phyloP scores from a whole-genome alignment of 2,797 vertebrate genomes.

The Tragopan temminckii region DNA sequence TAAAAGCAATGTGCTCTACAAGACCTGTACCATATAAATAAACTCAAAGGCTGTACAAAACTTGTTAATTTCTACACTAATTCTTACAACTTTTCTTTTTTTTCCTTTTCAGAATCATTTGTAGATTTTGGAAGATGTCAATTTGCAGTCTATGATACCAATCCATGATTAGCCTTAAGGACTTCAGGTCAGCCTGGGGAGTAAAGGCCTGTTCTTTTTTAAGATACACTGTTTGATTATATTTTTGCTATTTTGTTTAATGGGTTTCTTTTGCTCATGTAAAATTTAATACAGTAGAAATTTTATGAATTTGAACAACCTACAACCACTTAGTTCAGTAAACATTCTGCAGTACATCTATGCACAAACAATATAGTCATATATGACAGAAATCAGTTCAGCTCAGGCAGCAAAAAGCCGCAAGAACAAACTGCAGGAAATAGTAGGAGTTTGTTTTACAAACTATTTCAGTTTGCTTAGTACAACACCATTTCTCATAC shows the following conservation, averaged over 20 bases:
- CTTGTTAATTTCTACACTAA: accelerated
- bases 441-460: too few relatives aligned
- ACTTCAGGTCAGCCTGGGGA: not conserved
- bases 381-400: not conserved
- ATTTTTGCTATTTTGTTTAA: not conserved
- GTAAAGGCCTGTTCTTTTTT: not conserved
- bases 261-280: accelerated
- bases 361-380: not conserved
- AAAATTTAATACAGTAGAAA: not conserved
- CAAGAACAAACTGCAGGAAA: not conserved
- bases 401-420: not conserved
- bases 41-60: not conserved
- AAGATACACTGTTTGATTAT: not conserved
- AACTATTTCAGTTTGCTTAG: too few relatives aligned
- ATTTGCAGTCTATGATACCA: not conserved
- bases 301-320: not conserved
- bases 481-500: too few relatives aligned
- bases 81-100: not conserved
- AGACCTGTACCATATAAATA: not conserved
- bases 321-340: not conserved
- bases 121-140: not conserved
- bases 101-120: not conserved
- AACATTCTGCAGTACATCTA: not conserved
- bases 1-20: not conserved
- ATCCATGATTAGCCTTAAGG: not conserved